A percentile compares a stretch with the other conserved stretches of the same genome.
phyloP scores from a whole-genome alignment of 2,797 vertebrate genomes.

The Artibeus lituratus region DNA sequence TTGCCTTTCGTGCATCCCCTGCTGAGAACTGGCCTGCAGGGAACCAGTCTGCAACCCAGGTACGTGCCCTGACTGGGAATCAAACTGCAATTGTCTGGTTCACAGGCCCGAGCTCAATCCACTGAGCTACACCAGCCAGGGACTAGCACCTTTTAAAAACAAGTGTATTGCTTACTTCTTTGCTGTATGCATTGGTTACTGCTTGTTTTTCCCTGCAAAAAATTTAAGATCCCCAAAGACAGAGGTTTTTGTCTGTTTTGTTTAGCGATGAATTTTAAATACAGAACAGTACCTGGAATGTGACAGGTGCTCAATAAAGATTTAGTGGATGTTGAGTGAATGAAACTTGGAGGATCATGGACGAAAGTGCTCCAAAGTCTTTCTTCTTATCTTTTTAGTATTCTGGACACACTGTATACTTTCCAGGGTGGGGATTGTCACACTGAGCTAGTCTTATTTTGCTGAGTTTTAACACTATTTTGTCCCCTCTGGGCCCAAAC shows the following conservation, averaged over 20 bases:
- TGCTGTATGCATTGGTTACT: background rate
- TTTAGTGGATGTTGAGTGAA: background rate
- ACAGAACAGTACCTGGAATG: background rate
- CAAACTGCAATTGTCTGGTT: too few relatives aligned
- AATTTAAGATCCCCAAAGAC: background rate
- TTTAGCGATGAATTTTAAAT: background rate
- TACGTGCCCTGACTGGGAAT: too few relatives aligned
- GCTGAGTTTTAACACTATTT: background rate
- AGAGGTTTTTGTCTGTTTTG: background rate
- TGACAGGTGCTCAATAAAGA: background rate
- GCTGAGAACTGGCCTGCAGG: too few relatives aligned
- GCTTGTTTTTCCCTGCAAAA: background rate
- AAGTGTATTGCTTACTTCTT: background rate
- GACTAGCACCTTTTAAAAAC: too few relatives aligned
- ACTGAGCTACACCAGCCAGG: too few relatives aligned
- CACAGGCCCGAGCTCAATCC: too few relatives aligned
- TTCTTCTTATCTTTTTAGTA: background rate
- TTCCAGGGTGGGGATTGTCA: background rate
- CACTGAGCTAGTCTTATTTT: background rate
- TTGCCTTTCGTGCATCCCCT: too few relatives aligned
- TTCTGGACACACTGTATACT: background rate
- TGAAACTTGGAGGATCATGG: background rate
- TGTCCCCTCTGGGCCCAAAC: background rate
- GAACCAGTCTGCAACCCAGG: too few relatives aligned
- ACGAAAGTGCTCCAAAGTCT: background rate